phyloP scores from a whole-genome alignment of 2,797 vertebrate genomes.

The Picus viridis region DNA sequence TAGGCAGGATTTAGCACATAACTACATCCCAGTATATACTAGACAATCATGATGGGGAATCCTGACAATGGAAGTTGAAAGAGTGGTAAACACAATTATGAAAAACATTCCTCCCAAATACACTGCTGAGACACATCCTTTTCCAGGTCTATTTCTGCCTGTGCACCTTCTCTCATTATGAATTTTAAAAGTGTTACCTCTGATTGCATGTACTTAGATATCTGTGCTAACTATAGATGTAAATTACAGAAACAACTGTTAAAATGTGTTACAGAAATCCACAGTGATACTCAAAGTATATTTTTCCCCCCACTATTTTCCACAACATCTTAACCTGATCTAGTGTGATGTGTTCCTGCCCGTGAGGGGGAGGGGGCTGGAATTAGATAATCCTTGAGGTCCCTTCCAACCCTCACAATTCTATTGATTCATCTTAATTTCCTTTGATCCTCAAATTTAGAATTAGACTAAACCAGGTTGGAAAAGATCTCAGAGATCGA shows the following conservation, averaged over 20 bases:
- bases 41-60: background rate
- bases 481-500: too few relatives aligned
- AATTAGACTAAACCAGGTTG: too few relatives aligned
- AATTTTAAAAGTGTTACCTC: background rate
- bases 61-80: background rate
- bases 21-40: background rate
- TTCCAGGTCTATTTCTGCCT: background rate
- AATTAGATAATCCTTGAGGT: too few relatives aligned
- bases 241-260: slow-evolving; percentile 5
- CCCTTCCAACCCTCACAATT: too few relatives aligned
- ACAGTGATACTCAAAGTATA: background rate
- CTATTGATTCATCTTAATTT: background rate
- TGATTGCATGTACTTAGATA: background rate
- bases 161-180: background rate
- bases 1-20: background rate
- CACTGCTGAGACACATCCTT: background rate
- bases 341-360: too few relatives aligned
- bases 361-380: too few relatives aligned
- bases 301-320: background rate
- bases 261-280: background rate
- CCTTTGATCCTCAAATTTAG: background rate
- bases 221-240: background rate
- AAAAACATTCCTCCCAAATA: background rate
- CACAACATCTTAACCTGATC: background rate
- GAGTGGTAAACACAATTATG: background rate